phyloP scores from a whole-genome alignment of 2,888 invertebrate genomes.

The Drosophila macrospina region DNA sequence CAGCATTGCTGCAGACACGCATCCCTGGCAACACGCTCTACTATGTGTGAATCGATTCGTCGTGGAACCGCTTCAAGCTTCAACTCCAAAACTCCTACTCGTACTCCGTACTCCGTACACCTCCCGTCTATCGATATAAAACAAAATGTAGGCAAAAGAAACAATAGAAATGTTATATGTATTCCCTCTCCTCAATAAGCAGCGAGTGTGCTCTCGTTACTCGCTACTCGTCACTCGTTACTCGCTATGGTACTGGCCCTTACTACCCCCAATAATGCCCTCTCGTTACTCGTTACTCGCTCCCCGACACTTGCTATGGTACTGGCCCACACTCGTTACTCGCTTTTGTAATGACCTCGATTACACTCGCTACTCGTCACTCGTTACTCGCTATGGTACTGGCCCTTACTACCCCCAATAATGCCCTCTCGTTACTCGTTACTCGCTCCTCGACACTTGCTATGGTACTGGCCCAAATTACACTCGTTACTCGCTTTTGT shows the following conservation, averaged over 20 bases:
- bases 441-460: neutral
- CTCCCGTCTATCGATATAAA: slow-evolving; percentile 10
- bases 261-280: neutral
- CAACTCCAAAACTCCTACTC: slow-evolving; percentile 9
- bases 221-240: slow-evolving; percentile 2
- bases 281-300: neutral
- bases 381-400: slow-evolving; percentile 16
- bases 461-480: neutral
- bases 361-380: neutral
- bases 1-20: slow-evolving; percentile 80
- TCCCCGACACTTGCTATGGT: no score
- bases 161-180: neutral
- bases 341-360: neutral
- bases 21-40: slow-evolving; percentile 83
- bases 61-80: slow-evolving; percentile 19
- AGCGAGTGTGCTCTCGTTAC: neutral
- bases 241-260: slow-evolving; percentile 1
- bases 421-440: neutral
- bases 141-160: slow-evolving; percentile 20
- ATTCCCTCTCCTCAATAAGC: neutral
- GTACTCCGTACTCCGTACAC: slow-evolving; percentile 9
- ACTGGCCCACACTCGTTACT: no score
- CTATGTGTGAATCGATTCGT: slow-evolving; percentile 75
- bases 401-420: neutral
- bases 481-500: neutral